These are phyloP conservation scores for Papilio polytes DNA, from an alignment of 1,140 invertebrate species.

Conservation along the genomic window DNA sequence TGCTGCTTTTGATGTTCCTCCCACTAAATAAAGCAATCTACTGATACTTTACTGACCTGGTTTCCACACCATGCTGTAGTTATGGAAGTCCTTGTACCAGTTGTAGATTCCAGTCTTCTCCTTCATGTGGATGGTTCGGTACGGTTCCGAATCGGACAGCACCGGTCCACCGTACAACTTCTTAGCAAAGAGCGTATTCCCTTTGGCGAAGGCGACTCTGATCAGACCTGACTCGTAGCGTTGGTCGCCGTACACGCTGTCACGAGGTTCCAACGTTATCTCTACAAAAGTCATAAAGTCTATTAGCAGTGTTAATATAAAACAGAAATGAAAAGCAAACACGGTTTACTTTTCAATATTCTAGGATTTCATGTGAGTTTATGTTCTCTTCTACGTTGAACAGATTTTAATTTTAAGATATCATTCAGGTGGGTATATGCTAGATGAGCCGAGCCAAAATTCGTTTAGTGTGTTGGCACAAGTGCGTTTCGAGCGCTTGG, in stretches of 20 bases:
- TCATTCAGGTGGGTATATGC: too few species aligned
- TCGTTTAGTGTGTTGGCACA: too few species aligned
- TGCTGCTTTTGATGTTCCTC: too few species aligned
- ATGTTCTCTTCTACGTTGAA: neutral
- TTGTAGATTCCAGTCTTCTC: conserved; percentile 67
- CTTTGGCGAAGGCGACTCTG: conserved; percentile 78
- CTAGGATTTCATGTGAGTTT: neutral
- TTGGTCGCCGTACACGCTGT: conserved; percentile 78
- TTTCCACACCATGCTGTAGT: conserved; percentile 87
- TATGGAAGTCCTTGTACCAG: conserved; percentile 87
- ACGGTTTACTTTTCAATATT: too few species aligned
- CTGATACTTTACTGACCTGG: conserved; percentile 74
- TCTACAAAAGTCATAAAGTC: conserved; percentile 69
- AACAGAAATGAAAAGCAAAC: too few species aligned
- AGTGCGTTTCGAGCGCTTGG: too few species aligned
- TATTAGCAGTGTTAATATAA: neutral
- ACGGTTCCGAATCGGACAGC: conserved; percentile 63
- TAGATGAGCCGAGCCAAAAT: too few species aligned
- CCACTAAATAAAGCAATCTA: neutral
- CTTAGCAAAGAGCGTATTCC: conserved; percentile 75
- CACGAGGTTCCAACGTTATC: conserved; percentile 84
- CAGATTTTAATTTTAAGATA: neutral
- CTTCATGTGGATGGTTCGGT: conserved; percentile 63
- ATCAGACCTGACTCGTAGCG: conserved; percentile 83
- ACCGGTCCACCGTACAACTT: conserved; percentile 75